Evolutionary conservation across 1,140 invertebrate species (phyloP).

Genomic region (Microplitis mediator): DNA sequence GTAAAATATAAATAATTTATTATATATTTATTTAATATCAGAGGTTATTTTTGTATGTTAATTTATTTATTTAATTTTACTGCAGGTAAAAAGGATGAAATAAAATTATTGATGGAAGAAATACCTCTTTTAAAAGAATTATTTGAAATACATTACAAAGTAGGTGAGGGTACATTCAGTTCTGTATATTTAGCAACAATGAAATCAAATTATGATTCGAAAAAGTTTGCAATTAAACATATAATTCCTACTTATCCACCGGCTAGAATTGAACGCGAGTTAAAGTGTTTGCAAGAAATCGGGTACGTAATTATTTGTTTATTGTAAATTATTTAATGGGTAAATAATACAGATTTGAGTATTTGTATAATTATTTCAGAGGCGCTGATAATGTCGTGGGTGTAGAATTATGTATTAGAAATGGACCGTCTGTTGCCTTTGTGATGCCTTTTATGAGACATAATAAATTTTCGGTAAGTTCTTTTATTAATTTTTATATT

Average conservation of each 20-base stretch:
- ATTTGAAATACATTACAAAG: conserved; percentile 72
- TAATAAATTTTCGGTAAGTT: conserved; percentile 76
- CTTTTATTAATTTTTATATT: too few relatives aligned
- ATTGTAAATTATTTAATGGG: background rate
- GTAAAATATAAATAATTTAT: too few relatives aligned
- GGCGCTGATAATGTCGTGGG: conserved; percentile 84
- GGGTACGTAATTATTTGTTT: conserved; percentile 65
- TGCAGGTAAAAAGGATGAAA: conserved; percentile 28
- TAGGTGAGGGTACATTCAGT: conserved; percentile 84
- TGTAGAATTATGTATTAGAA: conserved; percentile 77
- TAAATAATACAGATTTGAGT: background rate
- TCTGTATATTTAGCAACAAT: conserved; percentile 78
- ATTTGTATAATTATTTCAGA: conserved; percentile 61
- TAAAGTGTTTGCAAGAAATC: conserved; percentile 79
- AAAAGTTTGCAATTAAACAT: conserved; percentile 80
- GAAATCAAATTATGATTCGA: conserved; percentile 63
- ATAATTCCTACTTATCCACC: conserved; percentile 83
- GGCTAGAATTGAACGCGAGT: conserved; percentile 75
- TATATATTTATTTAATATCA: background rate
- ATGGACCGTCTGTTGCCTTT: conserved; percentile 82
- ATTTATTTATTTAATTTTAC: conserved; percentile 8
- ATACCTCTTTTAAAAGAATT: conserved; percentile 69
- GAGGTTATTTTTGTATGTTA: background rate
- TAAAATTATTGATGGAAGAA: conserved; percentile 31
- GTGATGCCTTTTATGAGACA: conserved; percentile 91